Conservation (phyloP, 2,113 vertebrate species). For the Chloropsis cyanopogon region DNA sequence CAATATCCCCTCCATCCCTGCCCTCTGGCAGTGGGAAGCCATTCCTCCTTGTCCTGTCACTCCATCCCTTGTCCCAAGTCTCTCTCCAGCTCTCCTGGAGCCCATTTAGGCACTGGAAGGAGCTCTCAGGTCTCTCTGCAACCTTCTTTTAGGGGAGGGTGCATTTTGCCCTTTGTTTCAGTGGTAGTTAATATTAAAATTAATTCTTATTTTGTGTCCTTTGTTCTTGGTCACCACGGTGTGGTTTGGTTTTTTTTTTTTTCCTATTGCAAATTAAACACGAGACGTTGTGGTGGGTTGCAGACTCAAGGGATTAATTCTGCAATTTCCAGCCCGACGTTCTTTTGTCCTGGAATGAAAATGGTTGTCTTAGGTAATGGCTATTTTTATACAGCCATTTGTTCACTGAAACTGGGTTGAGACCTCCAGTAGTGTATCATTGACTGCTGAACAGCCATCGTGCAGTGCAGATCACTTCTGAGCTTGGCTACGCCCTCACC, state of each 20-base stretch:
- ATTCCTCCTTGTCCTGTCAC: too few relatives aligned
- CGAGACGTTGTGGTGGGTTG: not conserved
- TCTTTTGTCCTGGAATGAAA: constrained; percentile 54
- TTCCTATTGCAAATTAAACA: not conserved
- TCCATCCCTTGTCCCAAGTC: not conserved
- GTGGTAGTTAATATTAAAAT: not conserved
- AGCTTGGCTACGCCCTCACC: not conserved
- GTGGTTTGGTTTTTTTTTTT: not conserved
- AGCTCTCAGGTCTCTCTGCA: not conserved
- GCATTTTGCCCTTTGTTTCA: not conserved
- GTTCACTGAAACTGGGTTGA: constrained; percentile 28
- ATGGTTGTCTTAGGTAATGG: constrained; percentile 51
- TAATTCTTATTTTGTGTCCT: not conserved
- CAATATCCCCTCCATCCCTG: rapidly evolving
- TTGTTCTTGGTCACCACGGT: not conserved
- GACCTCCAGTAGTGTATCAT: constrained; percentile 4
- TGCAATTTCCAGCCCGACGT: constrained; percentile 19
- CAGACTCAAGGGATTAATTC: constrained; percentile 35
- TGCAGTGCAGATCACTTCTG: not conserved
- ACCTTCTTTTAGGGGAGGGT: not conserved
- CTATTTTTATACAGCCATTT: constrained; percentile 54
- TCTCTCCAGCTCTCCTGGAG: not conserved
- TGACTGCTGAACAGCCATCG: not conserved
- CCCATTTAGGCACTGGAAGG: not conserved
- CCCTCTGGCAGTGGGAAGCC: not conserved